Percentiles rank a stretch among this genome's conserved stretches.
Evolutionary conservation across 1,140 invertebrate species (phyloP).

Genomic region (Acyrthosiphon pisum): DNA sequence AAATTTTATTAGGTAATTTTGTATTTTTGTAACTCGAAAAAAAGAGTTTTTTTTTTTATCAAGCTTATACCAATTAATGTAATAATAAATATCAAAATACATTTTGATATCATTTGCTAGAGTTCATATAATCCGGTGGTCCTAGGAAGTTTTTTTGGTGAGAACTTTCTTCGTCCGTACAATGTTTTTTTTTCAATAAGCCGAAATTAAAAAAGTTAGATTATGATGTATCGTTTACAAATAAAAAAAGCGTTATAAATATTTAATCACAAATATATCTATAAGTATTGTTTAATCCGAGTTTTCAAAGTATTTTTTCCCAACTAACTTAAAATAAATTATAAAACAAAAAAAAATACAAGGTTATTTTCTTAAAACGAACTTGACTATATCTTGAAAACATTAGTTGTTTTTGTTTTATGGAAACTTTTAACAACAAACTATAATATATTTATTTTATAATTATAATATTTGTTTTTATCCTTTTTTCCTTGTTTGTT

Average conservation of each 20-base stretch:
- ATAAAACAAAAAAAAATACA: neutral
- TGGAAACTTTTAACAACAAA: neutral
- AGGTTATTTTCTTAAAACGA: neutral
- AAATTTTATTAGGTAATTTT: neutral
- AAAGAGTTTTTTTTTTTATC: neutral
- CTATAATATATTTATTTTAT: neutral
- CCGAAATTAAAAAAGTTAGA: slow-evolving; percentile 45
- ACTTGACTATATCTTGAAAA: neutral
- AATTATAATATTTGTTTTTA: neutral
- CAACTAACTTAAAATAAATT: neutral
- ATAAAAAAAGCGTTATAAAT: slow-evolving; percentile 21
- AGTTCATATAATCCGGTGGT: slow-evolving; percentile 8
- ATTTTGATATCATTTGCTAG: neutral
- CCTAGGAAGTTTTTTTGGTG: neutral
- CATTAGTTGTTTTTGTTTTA: neutral
- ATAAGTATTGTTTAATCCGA: slow-evolving; percentile 23
- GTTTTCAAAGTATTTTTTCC: neutral
- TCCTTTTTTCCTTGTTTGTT: neutral
- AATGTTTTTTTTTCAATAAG: slow-evolving; percentile 15
- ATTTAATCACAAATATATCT: slow-evolving; percentile 27
- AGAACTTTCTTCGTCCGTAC: neutral
- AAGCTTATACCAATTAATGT: neutral
- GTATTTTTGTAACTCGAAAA: neutral
- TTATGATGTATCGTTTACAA: slow-evolving; percentile 29
- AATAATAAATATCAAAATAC: neutral